phyloP scores from a whole-genome alignment of 2,113 vertebrate species.

The Elanoides forficatus region DNA sequence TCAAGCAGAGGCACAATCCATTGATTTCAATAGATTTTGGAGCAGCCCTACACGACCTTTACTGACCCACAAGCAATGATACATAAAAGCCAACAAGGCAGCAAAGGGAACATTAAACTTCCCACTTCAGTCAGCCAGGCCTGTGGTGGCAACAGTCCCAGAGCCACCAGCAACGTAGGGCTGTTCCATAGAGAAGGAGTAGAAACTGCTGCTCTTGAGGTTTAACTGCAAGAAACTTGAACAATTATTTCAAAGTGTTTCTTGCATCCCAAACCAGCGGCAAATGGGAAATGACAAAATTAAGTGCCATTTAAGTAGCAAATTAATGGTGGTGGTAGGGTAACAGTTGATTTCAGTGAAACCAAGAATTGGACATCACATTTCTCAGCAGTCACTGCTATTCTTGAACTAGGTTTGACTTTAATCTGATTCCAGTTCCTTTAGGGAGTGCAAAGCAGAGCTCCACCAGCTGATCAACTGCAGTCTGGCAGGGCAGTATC shows the following conservation, averaged over 20 bases:
- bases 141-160: neutral
- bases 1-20: neutral
- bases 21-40: neutral
- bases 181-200: neutral
- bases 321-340: neutral
- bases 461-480: neutral
- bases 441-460: neutral
- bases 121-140: neutral
- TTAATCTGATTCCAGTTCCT: neutral
- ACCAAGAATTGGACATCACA: neutral
- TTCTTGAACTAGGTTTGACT: neutral
- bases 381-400: neutral
- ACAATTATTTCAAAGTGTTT: neutral
- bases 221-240: neutral
- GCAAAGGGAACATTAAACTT: neutral
- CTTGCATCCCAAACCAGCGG: neutral
- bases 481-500: neutral
- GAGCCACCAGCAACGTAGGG: neutral
- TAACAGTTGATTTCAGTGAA: neutral
- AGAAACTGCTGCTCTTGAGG: neutral
- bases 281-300: neutral
- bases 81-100: neutral
- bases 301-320: neutral
- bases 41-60: neutral
- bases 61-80: neutral